Base-by-base conservation (phyloP, 2,797 vertebrate genomes). In the Sebastes steindachneri region DNA sequence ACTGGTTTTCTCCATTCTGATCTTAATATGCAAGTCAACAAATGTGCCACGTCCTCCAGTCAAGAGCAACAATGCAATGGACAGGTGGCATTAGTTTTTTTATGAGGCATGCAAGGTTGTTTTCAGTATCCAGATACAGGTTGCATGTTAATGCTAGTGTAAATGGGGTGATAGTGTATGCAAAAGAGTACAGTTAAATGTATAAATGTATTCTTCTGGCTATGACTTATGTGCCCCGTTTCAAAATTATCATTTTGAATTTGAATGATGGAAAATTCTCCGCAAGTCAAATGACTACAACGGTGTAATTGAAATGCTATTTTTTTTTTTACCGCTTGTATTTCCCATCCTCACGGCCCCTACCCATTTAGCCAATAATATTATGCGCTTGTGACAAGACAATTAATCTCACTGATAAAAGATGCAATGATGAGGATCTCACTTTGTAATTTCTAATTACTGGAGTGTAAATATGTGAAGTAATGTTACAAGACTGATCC, bases 361-460 rank as follows among this genome's bases (percentile, higher is more conserved):
- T 12, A 2, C 53, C 67, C 81, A 64, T 81, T 86, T 77, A 85
- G 67, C 74, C 79, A 85, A 80, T 76, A 73, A 84, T 89, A 91
- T 82, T 8, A 88, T 76, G 60, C 83, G 68, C 87, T 86, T 60
- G 79, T 90, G 82, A 91, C 89, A 93, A 90, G 79, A 86, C 87
- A 89, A 87, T 93, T 89, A 90, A 90, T 93, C 82, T 89, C 41
- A 3, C 41, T 85, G 86, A 92, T 89, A 85, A 81, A 92, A 90
- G 83, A 91, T 41, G 81, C 79, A 48, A 64, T 7, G 12, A 78
- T 75, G 71, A 62, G 57, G 72, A 90, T 90, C 77, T 80, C 83
- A 83, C 84, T 88, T 70, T 80, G 72, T 84, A 76, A 90, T 89
- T 90, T 83, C 75, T 91, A 91, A 94, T 93, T 92, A 92, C 85